Evolutionary conservation across 1,140 invertebrate genomes (phyloP).

Genomic region (Idris sp.): DNA sequence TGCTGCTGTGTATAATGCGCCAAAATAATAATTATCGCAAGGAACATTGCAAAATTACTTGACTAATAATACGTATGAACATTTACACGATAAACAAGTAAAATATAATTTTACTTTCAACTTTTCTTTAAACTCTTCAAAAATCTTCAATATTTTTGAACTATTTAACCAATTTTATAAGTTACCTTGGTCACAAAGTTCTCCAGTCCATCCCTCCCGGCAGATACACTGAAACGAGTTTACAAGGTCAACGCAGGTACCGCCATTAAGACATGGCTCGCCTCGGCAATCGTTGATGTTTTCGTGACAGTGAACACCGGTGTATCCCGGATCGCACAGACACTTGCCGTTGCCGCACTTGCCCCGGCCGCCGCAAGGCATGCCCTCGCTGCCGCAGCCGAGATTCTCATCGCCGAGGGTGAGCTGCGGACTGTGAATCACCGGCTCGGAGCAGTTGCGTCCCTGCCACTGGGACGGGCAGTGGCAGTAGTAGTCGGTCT

Average conservation of each 20-base stretch:
- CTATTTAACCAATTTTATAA: no score
- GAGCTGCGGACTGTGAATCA: constrained; percentile 81
- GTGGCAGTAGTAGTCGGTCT: constrained; percentile 92
- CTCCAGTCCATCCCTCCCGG: constrained; percentile 82
- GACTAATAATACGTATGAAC: no score
- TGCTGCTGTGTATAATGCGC: no score
- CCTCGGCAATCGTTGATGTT: constrained; percentile 86
- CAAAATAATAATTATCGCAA: no score
- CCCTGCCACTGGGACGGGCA: constrained; percentile 92
- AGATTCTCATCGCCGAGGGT: constrained; percentile 72
- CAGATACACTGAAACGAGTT: constrained; percentile 90
- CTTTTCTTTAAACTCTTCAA: no score
- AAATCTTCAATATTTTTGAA: no score
- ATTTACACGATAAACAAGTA: no score
- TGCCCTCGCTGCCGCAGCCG: constrained; percentile 75
- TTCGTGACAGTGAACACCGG: constrained; percentile 86
- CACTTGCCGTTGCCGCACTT: constrained; percentile 86
- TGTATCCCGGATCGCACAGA: constrained; percentile 87
- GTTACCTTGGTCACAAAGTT: constrained; percentile 82
- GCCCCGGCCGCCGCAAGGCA: constrained; percentile 87
- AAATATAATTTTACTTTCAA: no score
- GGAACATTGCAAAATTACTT: no score
- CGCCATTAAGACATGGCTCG: constrained; percentile 86
- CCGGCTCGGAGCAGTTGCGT: constrained; percentile 90
- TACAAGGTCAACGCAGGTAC: constrained; percentile 85